phyloP scores from a whole-genome alignment of 92 coral and sea anemone species.

The Micromussa lordhowensis region DNA sequence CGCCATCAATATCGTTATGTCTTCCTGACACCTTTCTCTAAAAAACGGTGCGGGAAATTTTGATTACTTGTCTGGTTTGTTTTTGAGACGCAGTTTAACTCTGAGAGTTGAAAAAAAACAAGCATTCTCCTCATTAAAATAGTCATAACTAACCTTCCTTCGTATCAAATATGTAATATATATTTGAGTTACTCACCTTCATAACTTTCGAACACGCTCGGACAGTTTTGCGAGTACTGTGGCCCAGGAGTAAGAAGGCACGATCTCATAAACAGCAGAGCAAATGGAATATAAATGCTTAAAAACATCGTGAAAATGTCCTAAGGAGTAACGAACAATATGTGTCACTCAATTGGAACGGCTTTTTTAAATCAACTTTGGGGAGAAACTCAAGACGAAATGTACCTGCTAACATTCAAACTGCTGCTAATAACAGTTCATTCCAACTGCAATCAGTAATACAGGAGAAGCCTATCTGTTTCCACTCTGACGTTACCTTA shows the following conservation, averaged over 20 bases:
- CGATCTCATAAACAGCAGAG: background rate
- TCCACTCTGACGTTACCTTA: background rate
- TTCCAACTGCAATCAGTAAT: background rate
- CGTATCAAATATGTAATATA: too few relatives aligned
- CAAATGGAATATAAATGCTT: background rate
- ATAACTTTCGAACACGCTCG: constrained; percentile 3
- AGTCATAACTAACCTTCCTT: too few relatives aligned
- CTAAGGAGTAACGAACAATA: background rate
- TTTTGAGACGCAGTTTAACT: too few relatives aligned
- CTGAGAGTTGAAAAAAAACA: too few relatives aligned
- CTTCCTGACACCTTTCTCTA: too few relatives aligned
- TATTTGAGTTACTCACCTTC: background rate
- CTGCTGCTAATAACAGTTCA: background rate
- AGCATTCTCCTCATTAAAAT: too few relatives aligned
- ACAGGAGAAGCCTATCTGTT: background rate
- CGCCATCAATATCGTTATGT: too few relatives aligned
- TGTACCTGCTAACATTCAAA: background rate
- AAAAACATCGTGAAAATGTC: background rate
- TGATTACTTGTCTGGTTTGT: too few relatives aligned
- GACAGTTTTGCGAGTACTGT: background rate
- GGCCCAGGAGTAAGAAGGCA: background rate
- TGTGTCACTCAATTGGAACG: background rate
- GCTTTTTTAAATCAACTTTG: background rate
- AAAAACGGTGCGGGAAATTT: too few relatives aligned
- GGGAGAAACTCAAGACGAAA: too few relatives aligned